A percentile compares a stretch with the other conserved stretches of the same genome.
Evolutionary conservation across 2,113 vertebrate genomes (phyloP).

Genomic region (Pluvialis apricaria): DNA sequence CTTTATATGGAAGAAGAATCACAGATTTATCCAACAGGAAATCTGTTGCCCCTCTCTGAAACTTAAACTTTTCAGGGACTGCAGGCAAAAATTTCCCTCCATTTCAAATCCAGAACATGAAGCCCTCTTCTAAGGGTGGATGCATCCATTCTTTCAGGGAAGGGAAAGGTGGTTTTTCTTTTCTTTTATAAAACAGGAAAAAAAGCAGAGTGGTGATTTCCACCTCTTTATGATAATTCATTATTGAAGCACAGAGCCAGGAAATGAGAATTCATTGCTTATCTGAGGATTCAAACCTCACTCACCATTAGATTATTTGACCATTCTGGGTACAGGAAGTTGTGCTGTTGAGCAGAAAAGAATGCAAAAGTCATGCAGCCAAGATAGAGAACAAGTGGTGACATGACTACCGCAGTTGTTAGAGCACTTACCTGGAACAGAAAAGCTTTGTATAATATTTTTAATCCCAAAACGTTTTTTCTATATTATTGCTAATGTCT

Average conservation of each 20-base stretch:
- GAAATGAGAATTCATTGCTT: background rate
- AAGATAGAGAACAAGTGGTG: conserved; percentile 14
- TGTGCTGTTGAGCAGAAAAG: conserved; percentile 28
- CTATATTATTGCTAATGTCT: background rate
- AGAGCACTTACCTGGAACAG: background rate
- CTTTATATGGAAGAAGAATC: background rate
- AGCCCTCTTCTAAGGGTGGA: background rate
- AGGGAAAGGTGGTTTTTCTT: background rate
- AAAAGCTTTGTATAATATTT: background rate
- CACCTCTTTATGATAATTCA: background rate
- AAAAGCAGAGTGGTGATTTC: background rate
- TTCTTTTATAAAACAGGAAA: background rate
- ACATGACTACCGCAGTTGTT: background rate
- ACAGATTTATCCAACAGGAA: background rate
- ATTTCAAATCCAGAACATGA: background rate
- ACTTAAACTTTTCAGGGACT: background rate
- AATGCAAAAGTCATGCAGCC: conserved; percentile 18
- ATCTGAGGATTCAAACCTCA: background rate
- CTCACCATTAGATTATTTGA: background rate
- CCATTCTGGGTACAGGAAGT: conserved; percentile 15
- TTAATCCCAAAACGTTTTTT: background rate
- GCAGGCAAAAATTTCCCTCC: background rate
- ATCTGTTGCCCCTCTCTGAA: background rate
- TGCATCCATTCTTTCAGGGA: background rate
- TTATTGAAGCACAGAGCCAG: background rate